These are phyloP conservation scores for Hemibagrus wyckioides DNA, from an alignment of 2,113 vertebrate species.

Conservation along the genomic window DNA sequence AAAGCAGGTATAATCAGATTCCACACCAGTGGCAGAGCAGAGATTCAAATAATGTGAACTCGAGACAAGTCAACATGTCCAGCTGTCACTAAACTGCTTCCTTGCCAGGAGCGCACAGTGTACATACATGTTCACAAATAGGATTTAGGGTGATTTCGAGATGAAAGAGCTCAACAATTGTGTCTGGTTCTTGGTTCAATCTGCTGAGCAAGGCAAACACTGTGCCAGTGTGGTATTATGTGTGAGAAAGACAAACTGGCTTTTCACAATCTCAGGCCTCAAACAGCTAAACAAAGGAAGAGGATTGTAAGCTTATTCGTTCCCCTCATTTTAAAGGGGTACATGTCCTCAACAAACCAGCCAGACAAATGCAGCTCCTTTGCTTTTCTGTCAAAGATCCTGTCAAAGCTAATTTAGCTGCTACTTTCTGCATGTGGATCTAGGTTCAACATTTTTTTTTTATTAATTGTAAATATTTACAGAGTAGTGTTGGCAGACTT, in stretches of 20 bases:
- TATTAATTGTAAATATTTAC: constrained; percentile 54
- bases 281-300: constrained; percentile 32
- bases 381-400: constrained; percentile 16
- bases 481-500: constrained; percentile 45
- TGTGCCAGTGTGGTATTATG: constrained; percentile 30
- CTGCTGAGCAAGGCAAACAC: constrained; percentile 43
- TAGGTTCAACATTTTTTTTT: constrained; percentile 12
- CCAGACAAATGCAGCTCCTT: constrained; percentile 26
- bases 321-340: constrained; percentile 38
- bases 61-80: constrained; percentile 22
- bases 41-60: constrained; percentile 8
- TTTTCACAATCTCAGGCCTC: constrained; percentile 38
- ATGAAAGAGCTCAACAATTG: constrained; percentile 32
- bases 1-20: constrained; percentile 16
- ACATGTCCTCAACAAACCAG: constrained; percentile 40
- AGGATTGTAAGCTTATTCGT: constrained; percentile 20
- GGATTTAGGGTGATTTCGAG: constrained; percentile 23
- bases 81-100: constrained; percentile 26
- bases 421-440: neutral
- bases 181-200: constrained; percentile 34
- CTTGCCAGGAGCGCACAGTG: neutral
- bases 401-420: neutral
- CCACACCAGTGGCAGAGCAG: neutral
- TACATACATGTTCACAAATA: constrained; percentile 24
- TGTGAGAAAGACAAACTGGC: constrained; percentile 55